A percentile compares a stretch with the other conserved stretches of the same genome.
Evolutionary conservation across 2,888 invertebrate genomes (phyloP).

Genomic region (Drosophila austrosaltans): DNA sequence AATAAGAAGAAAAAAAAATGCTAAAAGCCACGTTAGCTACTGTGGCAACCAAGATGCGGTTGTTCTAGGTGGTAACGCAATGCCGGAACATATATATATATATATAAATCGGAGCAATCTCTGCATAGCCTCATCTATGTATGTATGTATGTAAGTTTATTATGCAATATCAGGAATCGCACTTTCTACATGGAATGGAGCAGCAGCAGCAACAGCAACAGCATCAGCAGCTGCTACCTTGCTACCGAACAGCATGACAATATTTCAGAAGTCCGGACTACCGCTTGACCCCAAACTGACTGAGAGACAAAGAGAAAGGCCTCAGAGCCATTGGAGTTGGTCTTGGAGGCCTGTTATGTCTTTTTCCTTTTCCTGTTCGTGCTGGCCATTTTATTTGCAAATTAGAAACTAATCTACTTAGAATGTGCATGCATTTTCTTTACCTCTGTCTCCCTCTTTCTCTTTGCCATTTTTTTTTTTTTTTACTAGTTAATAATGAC

Average conservation of each 20-base stretch:
- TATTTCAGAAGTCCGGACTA: conserved; percentile 37
- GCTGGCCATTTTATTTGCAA: conserved; percentile 19
- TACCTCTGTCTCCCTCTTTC: background rate
- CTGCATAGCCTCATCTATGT: conserved; percentile 16
- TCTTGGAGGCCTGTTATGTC: background rate
- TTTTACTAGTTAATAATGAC: conserved; percentile 13
- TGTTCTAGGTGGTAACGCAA: conserved; percentile 10
- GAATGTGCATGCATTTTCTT: conserved; percentile 25
- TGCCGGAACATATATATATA: conserved; percentile 33
- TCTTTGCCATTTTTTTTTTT: conserved; percentile 5
- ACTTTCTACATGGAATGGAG: conserved; percentile 49
- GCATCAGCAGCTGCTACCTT: conserved; percentile 20
- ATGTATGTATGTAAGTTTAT: conserved; percentile 21
- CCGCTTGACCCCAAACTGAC: conserved; percentile 41
- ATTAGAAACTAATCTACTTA: conserved; percentile 31
- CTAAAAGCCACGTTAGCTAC: conserved; percentile 14
- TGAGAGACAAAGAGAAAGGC: conserved; percentile 66
- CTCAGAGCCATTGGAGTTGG: conserved; percentile 25
- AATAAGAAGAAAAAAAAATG: background rate
- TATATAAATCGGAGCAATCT: conserved; percentile 46
- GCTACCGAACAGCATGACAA: conserved; percentile 2
- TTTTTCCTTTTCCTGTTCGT: conserved; percentile 15
- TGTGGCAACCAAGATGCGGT: background rate
- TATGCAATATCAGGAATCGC: conserved; percentile 54
- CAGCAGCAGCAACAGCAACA: conserved; percentile 14